Base-by-base conservation (phyloP, 23 tunicate genomes). In the Oikopleura albicans region DNA sequence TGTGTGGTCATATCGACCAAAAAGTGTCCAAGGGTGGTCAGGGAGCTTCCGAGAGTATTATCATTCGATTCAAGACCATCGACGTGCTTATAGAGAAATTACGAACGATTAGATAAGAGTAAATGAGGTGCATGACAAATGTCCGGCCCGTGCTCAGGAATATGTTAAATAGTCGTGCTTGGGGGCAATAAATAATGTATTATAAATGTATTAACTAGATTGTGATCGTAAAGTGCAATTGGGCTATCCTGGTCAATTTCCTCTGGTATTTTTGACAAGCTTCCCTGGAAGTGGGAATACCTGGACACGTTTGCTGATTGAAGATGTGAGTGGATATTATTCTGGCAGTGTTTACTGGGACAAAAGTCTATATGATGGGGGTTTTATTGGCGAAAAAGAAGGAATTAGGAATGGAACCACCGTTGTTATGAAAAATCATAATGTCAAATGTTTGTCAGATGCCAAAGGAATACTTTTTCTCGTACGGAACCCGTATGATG, bases 401-500 rank as follows among this genome's bases (percentile, higher is more conserved):
- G 63, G 22, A 49, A 49, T 22, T 49, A 8, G 22, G 22, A 49
- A 22, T 49, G 63, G 63, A 22, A 49, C 12, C 12, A 49, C 63
- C 22, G 63, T 49, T 22, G 63, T 49, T 49, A 22, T 49, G 63
- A 49, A 49, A 49, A 49, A 49, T 49, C 63, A 49, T 49, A 49
- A 22, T 8, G 22, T 49, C 22, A 49, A 49, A 49, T 8, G 86
- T 1, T 49, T 49, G 22, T 8, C 12, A 49, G 57, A 8, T 28
- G 86, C 39, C 39, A 85, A 86, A 1, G 84, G 40, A 83, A 83
- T 83, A 4, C 85, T 88, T 86, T 38, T 88, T 8, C 1, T 88
- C 40, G 75, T 88, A 0, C 59, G 91, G 34, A 88, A 86, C 66
- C 91, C 91, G 2, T 88, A 79, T 66, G 88, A 88, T 59, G 91